Conservation (phyloP, 2,797 vertebrate species). For the Toxotes lorentzi region DNA sequence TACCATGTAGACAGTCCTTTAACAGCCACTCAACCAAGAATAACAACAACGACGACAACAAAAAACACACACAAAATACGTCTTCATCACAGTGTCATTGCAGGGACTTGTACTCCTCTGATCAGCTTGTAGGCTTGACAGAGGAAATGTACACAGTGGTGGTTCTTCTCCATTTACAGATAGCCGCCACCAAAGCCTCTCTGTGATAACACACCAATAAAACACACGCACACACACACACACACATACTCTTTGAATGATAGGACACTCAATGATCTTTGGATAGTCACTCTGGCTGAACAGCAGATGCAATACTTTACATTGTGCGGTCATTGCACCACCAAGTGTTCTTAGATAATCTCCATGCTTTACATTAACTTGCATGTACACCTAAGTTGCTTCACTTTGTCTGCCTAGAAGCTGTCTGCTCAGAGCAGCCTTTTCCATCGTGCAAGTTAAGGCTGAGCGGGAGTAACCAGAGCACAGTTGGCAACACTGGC, state of each 20-base stretch:
- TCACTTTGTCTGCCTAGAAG: constrained; percentile 63
- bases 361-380: constrained; percentile 73
- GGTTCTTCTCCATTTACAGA: constrained; percentile 35
- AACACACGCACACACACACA: constrained; percentile 39
- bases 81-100: constrained; percentile 60
- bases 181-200: constrained; percentile 47
- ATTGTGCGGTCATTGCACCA: constrained; percentile 82
- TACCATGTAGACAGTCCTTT: constrained; percentile 48
- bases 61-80: constrained; percentile 20
- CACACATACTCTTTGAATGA: constrained; percentile 64
- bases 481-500: constrained; percentile 55
- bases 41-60: background rate
- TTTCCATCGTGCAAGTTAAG: constrained; percentile 39
- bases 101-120: constrained; percentile 64
- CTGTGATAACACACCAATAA: constrained; percentile 42
- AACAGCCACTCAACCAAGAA: constrained; percentile 53
- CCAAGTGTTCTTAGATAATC: constrained; percentile 86
- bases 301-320: constrained; percentile 85
- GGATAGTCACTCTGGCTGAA: constrained; percentile 79
- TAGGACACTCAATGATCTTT: constrained; percentile 63
- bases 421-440: constrained; percentile 44
- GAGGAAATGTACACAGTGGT: constrained; percentile 21
- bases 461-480: constrained; percentile 53
- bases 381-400: constrained; percentile 69
- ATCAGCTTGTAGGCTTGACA: constrained; percentile 45